Evolutionary conservation across 1,140 invertebrate species (phyloP).

Genomic region (Cylas formicarius): DNA sequence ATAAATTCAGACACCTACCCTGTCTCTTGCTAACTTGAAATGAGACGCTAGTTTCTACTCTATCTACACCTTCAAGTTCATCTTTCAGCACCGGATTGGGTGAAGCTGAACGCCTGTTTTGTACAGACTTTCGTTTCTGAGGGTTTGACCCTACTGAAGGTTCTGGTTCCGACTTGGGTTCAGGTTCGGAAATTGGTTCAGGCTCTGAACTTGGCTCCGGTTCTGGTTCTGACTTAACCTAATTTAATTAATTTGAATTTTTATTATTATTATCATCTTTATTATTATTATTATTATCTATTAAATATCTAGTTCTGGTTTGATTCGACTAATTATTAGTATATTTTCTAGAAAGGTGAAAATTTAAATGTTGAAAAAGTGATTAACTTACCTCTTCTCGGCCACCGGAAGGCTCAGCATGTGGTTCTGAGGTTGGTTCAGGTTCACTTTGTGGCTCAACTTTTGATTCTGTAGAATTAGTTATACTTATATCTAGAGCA

Average conservation of each 20-base stretch:
- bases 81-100: constrained; percentile 24
- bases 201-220: constrained; percentile 37
- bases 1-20: constrained; percentile 38
- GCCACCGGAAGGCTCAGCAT: constrained; percentile 33
- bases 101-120: constrained; percentile 43
- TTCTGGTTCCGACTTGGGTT: constrained; percentile 39
- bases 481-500: no score
- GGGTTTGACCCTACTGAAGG: constrained; percentile 28
- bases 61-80: constrained; percentile 41
- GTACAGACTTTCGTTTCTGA: constrained; percentile 37
- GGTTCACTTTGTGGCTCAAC: constrained; percentile 38
- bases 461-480: constrained; percentile 43
- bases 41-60: constrained; percentile 52
- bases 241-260: no score
- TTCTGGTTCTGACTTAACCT: no score
- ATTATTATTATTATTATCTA: no score
- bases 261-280: no score
- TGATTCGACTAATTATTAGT: no score
- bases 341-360: no score
- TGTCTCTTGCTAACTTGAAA: constrained; percentile 52
- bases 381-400: no score
- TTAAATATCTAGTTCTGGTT: no score
- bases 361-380: no score
- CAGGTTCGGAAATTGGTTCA: constrained; percentile 39
- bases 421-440: constrained; percentile 40